Conservation (phyloP, 1,140 invertebrate species). For the Bradysia coprophila region DNA sequence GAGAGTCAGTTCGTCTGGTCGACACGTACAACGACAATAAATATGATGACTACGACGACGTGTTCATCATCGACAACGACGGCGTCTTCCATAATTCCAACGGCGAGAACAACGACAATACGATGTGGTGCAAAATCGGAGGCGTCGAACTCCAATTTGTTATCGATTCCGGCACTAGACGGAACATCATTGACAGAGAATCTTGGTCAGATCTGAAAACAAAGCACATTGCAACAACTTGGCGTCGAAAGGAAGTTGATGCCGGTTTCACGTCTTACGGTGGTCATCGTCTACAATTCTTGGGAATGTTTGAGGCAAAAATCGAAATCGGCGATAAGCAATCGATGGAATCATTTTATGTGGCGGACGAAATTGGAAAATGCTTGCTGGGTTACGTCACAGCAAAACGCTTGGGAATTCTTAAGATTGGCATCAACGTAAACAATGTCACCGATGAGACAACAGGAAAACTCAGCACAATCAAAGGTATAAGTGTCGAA, state of each 20-base stretch:
- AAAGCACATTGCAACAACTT: background rate
- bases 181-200: background rate
- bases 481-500: background rate
- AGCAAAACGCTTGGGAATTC: slow-evolving; percentile 4
- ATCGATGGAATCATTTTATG: background rate
- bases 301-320: background rate
- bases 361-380: slow-evolving; percentile 4
- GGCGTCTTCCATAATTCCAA: background rate
- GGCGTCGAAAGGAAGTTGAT: background rate
- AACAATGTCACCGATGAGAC: background rate
- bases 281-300: background rate
- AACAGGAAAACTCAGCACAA: background rate
- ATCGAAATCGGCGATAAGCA: background rate
- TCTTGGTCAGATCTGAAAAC: background rate
- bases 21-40: background rate
- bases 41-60: background rate
- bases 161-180: background rate
- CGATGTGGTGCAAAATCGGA: background rate
- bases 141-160: background rate
- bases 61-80: background rate
- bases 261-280: background rate
- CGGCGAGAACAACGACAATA: background rate
- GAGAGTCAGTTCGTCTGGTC: background rate
- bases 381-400: slow-evolving; percentile 5
- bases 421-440: slow-evolving; percentile 5